Evolutionary conservation across 2,797 vertebrate genomes (phyloP).

Genomic region (Apogon hyalosoma): DNA sequence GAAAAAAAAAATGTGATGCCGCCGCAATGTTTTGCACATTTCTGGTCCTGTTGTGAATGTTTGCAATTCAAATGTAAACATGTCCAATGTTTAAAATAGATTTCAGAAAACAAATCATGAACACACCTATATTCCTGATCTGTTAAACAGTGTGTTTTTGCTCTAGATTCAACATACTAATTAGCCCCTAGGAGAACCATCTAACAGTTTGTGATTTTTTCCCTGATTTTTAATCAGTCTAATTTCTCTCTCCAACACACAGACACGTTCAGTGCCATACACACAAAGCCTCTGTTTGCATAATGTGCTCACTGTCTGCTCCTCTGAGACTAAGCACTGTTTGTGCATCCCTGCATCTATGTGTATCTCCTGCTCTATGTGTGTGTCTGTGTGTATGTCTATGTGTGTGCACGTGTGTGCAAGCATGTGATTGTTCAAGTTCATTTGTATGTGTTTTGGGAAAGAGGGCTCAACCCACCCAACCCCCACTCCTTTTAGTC

Average conservation of each 20-base stretch:
- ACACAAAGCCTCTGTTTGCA: conserved; percentile 82
- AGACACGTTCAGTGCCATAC: conserved; percentile 71
- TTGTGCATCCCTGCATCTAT: conserved; percentile 74
- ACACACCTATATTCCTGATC: conserved; percentile 67
- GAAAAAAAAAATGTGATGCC: conserved; percentile 9
- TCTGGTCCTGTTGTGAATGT: conserved; percentile 5
- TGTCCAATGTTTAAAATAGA: conserved; percentile 39
- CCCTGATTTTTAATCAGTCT: conserved; percentile 84
- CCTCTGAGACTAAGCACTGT: conserved; percentile 80
- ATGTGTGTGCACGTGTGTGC: conserved; percentile 18
- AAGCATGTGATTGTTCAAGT: conserved; percentile 66
- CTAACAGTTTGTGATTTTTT: conserved; percentile 82
- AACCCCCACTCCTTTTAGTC: conserved; percentile 52
- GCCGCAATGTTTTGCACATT: conserved; percentile 18
- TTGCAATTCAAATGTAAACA: conserved; percentile 57
- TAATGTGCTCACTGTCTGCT: conserved; percentile 83
- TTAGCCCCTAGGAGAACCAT: conserved; percentile 84
- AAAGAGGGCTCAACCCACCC: conserved; percentile 53
- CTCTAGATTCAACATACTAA: conserved; percentile 78
- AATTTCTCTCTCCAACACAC: conserved; percentile 82
- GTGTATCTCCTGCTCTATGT: conserved; percentile 43
- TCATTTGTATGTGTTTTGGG: conserved; percentile 77
- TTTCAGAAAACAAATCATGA: conserved; percentile 56
- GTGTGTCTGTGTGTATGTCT: conserved; percentile 13
- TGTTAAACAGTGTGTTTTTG: conserved; percentile 73